Evolutionary conservation across 2,888 invertebrate species (phyloP).

Genomic region (Lobophora halterata): DNA sequence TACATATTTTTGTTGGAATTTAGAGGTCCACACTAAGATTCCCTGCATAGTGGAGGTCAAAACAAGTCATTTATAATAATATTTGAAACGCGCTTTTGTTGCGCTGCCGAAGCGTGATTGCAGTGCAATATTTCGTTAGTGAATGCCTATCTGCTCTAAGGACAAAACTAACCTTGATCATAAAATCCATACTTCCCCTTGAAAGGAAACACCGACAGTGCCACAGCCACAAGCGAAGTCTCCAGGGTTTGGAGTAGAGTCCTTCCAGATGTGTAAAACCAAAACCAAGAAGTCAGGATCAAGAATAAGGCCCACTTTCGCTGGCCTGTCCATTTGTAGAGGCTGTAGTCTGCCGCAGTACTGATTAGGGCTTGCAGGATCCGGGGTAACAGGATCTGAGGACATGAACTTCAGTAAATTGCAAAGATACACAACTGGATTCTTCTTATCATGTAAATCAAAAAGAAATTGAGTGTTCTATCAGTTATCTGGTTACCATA

Average conservation of each 20-base stretch:
- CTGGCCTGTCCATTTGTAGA: slow-evolving; percentile 86
- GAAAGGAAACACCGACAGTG: slow-evolving; percentile 88
- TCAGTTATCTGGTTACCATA: no score
- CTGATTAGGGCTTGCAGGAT: slow-evolving; percentile 90
- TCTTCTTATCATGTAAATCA: no score
- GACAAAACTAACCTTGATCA: slow-evolving; percentile 49
- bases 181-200: slow-evolving; percentile 63
- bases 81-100: no score
- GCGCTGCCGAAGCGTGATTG: no score
- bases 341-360: slow-evolving; percentile 87
- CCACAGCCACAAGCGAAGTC: slow-evolving; percentile 89
- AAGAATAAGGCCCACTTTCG: slow-evolving; percentile 89
- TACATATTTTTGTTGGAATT: no score
- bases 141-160: no score
- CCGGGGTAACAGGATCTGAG: slow-evolving; percentile 87
- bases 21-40: no score
- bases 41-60: no score
- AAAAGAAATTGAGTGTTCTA: no score
- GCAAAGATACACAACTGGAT: no score
- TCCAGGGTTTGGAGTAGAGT: slow-evolving; percentile 95
- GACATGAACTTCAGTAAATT: slow-evolving; percentile 22
- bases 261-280: slow-evolving; percentile 93
- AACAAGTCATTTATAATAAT: no score
- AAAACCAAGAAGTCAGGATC: slow-evolving; percentile 92
- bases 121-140: no score